phyloP scores from a whole-genome alignment of 2,888 invertebrate species.

The Epinotia brunnichana region DNA sequence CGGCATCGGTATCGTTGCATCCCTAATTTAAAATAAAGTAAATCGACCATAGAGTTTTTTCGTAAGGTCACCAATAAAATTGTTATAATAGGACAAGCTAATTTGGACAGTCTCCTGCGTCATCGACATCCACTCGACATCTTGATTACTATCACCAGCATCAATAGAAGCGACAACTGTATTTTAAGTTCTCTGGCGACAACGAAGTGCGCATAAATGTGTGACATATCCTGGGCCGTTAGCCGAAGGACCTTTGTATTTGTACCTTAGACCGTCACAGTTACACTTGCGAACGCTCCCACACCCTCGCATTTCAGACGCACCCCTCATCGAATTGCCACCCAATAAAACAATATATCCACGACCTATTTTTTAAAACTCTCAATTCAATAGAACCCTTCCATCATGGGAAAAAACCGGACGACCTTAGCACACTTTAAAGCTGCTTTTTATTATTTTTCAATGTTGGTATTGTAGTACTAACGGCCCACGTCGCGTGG shows the following conservation, averaged over 20 bases:
- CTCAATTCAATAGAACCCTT: slow-evolving; percentile 56
- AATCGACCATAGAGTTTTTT: background rate
- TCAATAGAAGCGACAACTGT: too few species aligned
- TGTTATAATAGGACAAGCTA: background rate
- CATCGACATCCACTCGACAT: background rate
- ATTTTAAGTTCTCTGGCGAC: too few species aligned
- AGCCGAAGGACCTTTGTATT: too few species aligned
- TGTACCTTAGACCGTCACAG: background rate
- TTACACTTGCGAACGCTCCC: background rate
- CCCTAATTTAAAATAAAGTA: background rate
- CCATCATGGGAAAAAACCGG: slow-evolving; percentile 53
- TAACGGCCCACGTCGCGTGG: slow-evolving; percentile 70
- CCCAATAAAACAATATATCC: slow-evolving; percentile 57
- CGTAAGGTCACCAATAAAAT: background rate
- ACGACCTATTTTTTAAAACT: slow-evolving; percentile 52
- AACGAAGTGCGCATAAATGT: too few species aligned
- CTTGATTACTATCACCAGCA: too few species aligned
- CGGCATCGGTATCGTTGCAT: too few species aligned
- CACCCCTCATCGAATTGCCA: slow-evolving; percentile 55
- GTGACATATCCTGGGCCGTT: too few species aligned
- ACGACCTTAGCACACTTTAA: slow-evolving; percentile 75
- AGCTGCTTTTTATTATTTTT: slow-evolving; percentile 57
- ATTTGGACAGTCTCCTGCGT: background rate
- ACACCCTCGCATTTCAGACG: slow-evolving; percentile 43
- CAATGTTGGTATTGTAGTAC: slow-evolving; percentile 60